Conservation (phyloP, 2,888 invertebrate species). For the Allolobophora icterica region DNA sequence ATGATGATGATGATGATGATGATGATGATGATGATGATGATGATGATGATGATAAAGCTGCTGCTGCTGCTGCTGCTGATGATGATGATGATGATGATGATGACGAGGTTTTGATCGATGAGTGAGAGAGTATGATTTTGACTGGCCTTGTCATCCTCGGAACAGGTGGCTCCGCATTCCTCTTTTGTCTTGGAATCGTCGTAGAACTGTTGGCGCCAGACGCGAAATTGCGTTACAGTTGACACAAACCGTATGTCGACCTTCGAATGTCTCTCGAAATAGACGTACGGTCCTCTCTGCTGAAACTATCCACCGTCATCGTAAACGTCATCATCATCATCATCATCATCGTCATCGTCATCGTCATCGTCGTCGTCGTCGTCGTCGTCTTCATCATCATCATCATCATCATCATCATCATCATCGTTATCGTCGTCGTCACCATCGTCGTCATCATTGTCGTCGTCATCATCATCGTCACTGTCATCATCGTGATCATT, state of each 20-base stretch:
- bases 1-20: not conserved
- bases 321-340: not conserved
- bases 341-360: not conserved
- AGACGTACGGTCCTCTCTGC: conserved; percentile 44
- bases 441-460: not conserved
- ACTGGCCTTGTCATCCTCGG: conserved; percentile 40
- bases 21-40: not conserved
- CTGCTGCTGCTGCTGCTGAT: too few species aligned
- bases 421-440: not conserved
- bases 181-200: conserved; percentile 34
- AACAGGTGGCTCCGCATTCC: conserved; percentile 39
- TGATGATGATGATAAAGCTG: too few species aligned
- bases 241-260: not conserved
- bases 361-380: not conserved
- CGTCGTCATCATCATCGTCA: not conserved
- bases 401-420: conserved; percentile 20
- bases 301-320: not conserved
- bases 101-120: too few species aligned
- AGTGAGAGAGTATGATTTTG: too few species aligned
- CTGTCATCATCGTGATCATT: not conserved
- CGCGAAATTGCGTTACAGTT: conserved; percentile 27
- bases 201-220: conserved; percentile 38
- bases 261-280: conserved; percentile 34
- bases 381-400: not conserved
- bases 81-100: too few species aligned